Base-by-base conservation (phyloP, 2,888 invertebrate species). In the Chalcosyrphus nemorum region DNA sequence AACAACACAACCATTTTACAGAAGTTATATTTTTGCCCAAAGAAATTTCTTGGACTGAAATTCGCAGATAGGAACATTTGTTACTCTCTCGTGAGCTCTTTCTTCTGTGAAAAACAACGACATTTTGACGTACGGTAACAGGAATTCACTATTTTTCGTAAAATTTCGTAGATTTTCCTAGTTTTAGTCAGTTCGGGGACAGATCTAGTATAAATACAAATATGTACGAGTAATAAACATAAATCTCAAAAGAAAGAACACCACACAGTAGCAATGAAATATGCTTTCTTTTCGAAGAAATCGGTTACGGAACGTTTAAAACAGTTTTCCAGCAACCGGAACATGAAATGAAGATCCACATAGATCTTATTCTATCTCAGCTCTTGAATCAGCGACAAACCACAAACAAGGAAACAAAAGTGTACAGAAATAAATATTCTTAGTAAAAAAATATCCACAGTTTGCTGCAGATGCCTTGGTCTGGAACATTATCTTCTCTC, bases 401-500 rank as follows among this genome's bases (percentile, higher is more conserved):
- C 17, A 29, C 5, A 32, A 35, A 45, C 63, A 35, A 65, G 32
- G 32, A 35, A 45, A 54, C 54, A 3, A 17, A n/a, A 43, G 4
- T 29, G 3, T 9, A 32, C 15, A 27, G 15, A 74, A 54, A 32
- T 19, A 61, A 27, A 38, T 19, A 21, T 11, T 27, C 11, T 45
- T 21, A 35, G 32, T 65, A 47, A 56, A 11, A 11, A 54, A 32
- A 54, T 6, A 56, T 50, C 38, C 27, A 38, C 21, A 65, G 7
- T 54, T 63, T 43, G 24, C 43, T 43, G 38, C 41, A 75, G 19
- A 57, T 38, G 66, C 41, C 50, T 68, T 56, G 13, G 59, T 59
- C 32, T 68, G 59, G 43, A 68, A 76, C 50, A 52, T 52, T 41
- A 76, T 76, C 38, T 66, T 29, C 15, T 74, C 59, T 24, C 57